Base-by-base conservation (phyloP, 2,888 invertebrate species). In the Cheilosia vulpina region DNA sequence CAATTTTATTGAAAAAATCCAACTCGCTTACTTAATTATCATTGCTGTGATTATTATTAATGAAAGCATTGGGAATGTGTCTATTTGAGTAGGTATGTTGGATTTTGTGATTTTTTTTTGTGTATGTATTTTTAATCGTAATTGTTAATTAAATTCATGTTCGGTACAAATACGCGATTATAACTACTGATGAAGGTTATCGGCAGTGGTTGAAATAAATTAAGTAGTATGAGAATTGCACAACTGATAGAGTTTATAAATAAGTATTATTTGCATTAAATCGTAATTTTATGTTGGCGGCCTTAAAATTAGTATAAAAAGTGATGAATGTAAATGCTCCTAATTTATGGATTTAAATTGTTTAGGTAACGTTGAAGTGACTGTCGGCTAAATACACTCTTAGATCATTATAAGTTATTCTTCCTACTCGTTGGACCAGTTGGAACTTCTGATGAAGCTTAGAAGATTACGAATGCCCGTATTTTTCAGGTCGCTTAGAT, bases 31-130 rank as follows among this genome's bases (percentile, higher is more conserved):
- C 52, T 68, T 68, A 63, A 77, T 73, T 73, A 78, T 73, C 50
- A 71, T 71, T 69, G 62, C 77, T 68, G 77, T 77, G 82, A 83
- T 83, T 83, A 77, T 83, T 77, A 73, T 77, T 73, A 83, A 83
- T 83, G 82, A 34, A 72, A 62, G 72, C 47, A 72, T 60, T 77
- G 43, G 21, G 3, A 52, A 52, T 24, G 24, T n/a, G 52, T 13
- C 45, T 47, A 9, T 47, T 7, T 47, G 24, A 43, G 27, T 55
- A 21, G 47, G 31, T 6, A 45, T 27, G 27, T 27, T 27, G 34
- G 60, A 31, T 47, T 68, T 43, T 45, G 53, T 31, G 27, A 53
- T 19, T 66, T 38, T 52, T 43, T 58, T 52, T 24, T 9, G 5
- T 31, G 31, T 27, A 27, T 27, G 5, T 5, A 24, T 31, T 31